A percentile compares a stretch with the other conserved stretches of the same genome.
Conservation (phyloP, 2,113 vertebrate species). For the Isurus oxyrinchus region DNA sequence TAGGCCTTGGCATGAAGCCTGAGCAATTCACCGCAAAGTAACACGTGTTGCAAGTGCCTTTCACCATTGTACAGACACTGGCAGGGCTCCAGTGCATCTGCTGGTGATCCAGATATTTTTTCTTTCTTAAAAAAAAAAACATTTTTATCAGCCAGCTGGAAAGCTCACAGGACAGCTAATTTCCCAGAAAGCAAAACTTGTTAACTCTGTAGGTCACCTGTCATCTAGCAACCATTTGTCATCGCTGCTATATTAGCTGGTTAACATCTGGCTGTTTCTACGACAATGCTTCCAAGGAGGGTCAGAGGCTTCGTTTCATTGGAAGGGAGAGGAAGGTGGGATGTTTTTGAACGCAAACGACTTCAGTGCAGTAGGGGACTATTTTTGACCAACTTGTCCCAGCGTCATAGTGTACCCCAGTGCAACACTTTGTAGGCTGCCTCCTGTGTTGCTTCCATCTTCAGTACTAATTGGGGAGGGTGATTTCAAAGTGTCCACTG, state of each 20-base stretch:
- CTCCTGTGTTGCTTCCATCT: background rate
- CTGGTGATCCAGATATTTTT: background rate
- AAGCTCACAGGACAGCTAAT: background rate
- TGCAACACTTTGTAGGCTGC: background rate
- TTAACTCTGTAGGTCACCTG: background rate
- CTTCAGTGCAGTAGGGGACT: background rate
- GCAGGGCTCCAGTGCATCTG: background rate
- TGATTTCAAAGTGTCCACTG: background rate
- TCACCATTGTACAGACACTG: background rate
- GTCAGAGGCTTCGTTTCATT: background rate
- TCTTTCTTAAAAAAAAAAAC: background rate
- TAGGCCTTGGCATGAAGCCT: background rate
- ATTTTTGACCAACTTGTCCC: background rate
- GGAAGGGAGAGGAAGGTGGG: background rate
- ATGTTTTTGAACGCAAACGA: background rate
- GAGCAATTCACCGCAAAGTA: background rate
- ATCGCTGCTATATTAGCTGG: background rate
- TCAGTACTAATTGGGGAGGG: background rate
- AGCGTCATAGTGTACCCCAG: background rate
- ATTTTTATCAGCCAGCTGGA: background rate
- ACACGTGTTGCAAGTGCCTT: background rate
- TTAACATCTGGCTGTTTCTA: background rate
- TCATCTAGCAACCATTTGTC: background rate
- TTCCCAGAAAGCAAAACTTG: constrained; percentile 8
- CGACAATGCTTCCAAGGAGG: background rate